These are phyloP conservation scores for Eubasilissa splendida DNA, from an alignment of 2,888 invertebrate species.

Conservation along the genomic window DNA sequence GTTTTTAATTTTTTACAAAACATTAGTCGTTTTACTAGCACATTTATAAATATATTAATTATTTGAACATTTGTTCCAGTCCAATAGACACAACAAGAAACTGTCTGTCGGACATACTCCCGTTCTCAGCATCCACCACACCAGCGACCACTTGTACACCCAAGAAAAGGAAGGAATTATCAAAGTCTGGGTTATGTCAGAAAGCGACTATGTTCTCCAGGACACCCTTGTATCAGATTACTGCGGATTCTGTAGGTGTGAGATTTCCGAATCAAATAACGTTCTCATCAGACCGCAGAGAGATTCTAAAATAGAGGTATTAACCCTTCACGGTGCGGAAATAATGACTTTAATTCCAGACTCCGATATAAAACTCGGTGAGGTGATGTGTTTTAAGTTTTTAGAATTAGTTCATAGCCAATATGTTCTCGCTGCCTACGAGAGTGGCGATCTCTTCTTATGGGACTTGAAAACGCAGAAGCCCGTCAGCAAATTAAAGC, in stretches of 20 bases:
- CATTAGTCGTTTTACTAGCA: not conserved
- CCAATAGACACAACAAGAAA: conserved; percentile 79
- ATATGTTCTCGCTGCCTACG: conserved; percentile 80
- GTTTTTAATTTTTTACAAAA: no score
- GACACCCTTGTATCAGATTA: conserved; percentile 75
- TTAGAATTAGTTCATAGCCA: conserved; percentile 70
- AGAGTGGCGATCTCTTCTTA: conserved; percentile 80
- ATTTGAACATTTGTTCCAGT: conserved; percentile 69
- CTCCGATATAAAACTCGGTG: conserved; percentile 70
- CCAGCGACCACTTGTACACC: conserved; percentile 76
- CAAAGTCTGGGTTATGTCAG: conserved; percentile 77
- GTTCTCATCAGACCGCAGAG: conserved; percentile 78
- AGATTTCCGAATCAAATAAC: conserved; percentile 74
- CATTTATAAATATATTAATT: not conserved
- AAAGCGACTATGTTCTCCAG: conserved; percentile 74
- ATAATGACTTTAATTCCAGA: conserved; percentile 66
- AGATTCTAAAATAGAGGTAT: conserved; percentile 72
- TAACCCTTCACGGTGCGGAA: conserved; percentile 70
- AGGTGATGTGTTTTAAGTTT: conserved; percentile 77
- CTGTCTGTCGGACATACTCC: conserved; percentile 78
- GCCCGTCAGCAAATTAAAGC: conserved; percentile 72
- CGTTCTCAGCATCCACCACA: conserved; percentile 76
- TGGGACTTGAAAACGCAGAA: conserved; percentile 80
- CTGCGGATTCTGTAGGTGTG: conserved; percentile 81
- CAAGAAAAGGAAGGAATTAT: conserved; percentile 83